Evolutionary conservation across 2,113 vertebrate species (phyloP), one percentile per base, ranked within the genome.

Genomic region (Oryzias celebensis): DNA sequence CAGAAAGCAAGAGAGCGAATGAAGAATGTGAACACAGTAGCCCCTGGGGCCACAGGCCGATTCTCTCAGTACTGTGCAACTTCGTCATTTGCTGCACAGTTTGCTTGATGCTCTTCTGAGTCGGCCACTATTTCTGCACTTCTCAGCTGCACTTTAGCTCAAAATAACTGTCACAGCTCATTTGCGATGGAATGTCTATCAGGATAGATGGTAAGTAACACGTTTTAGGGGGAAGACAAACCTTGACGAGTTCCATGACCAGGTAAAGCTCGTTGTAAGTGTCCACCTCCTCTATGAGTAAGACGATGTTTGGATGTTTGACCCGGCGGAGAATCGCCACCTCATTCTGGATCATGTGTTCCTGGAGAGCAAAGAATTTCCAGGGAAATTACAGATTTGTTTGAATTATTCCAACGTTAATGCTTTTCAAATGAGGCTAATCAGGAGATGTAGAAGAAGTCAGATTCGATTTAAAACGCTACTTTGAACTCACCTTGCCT

Each of bases 201-300:
- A 42, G 28, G 64, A 31, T 15, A 55, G 14, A 61, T 62, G 55
- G n/a, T 46, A 55, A 8, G n/a, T 41, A n/a, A 14, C 42, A 31
- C 16, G 54, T 28, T 47, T 12, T n/a, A 17, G 46, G 1, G 46
- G 28, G 61, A 43, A 62, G 17, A 79, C 90, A 17, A 52, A 99
- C 97, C 94, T 98, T 98, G 58, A 99, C 97, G 77, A 99, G 92
- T 80, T 99, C 97, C 97, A 99, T 99, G 78, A 99, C 95, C 66
- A 99, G 93, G 68, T 99, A 99, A 36, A 99, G 92, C 36, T 99
- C 96, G 7, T 86, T 95, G 53, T 97, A 97, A 69, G 98, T 96
- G 78, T 99, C 97, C 94, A 99, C 93, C 82, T 99, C 97, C 73
- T 99, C 97, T 3, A 99, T 98, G 64, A 99, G 92, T 76, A 99